phyloP scores from a whole-genome alignment of 2,113 vertebrate genomes.

The Poicephalus meyeri region DNA sequence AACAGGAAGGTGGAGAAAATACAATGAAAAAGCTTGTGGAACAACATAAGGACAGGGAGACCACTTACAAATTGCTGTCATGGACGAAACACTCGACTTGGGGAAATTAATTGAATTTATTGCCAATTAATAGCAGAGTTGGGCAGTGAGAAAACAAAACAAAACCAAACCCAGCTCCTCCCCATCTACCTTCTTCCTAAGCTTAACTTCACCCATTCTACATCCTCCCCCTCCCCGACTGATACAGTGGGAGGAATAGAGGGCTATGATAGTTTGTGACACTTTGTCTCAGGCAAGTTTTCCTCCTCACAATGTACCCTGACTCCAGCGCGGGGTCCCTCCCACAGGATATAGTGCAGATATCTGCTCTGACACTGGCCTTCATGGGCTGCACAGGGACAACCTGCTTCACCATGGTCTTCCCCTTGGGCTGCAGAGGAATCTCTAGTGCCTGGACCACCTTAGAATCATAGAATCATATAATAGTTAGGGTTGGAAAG shows the following conservation, averaged over 20 bases:
- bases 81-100: background rate
- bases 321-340: background rate
- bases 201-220: background rate
- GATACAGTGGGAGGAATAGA: background rate
- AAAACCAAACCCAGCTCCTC: background rate
- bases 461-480: too few species aligned
- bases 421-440: background rate
- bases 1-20: background rate
- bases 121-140: background rate
- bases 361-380: background rate
- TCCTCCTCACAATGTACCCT: background rate
- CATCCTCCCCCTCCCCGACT: fast-evolving
- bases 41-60: background rate
- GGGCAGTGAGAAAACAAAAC: background rate
- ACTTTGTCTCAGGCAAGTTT: background rate
- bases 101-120: background rate
- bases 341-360: background rate
- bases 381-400: background rate
- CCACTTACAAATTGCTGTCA: background rate
- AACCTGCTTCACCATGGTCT: background rate
- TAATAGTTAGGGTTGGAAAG: too few species aligned
- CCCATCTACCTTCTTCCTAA: background rate
- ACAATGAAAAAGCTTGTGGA: background rate
- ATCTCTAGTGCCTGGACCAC: background rate
- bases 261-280: background rate